Conservation (phyloP, 1,140 invertebrate species). For the Temnothorax nylanderi region DNA sequence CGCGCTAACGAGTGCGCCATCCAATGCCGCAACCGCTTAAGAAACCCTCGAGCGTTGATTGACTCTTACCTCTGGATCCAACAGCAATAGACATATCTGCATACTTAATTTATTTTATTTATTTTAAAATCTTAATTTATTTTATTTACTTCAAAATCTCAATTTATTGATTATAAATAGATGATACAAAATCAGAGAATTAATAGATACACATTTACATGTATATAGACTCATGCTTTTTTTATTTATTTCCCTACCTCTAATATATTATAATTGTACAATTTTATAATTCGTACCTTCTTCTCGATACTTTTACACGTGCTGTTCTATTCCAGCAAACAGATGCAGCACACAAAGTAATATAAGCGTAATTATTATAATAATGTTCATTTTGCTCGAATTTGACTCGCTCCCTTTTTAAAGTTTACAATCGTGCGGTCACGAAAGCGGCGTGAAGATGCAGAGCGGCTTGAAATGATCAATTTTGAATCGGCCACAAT, state of each 20-base stretch:
- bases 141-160: not conserved
- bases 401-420: not conserved
- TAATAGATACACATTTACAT: not conserved
- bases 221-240: not conserved
- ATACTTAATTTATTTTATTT: not conserved
- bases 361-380: conserved; percentile 15
- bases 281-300: not conserved
- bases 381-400: not conserved
- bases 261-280: conserved; percentile 45
- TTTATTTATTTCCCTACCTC: not conserved
- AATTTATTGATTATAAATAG: not conserved
- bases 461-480: not conserved
- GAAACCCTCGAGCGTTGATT: too few species aligned
- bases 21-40: too few species aligned
- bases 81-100: too few species aligned
- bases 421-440: not conserved
- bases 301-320: conserved; percentile 4
- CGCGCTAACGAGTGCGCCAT: not conserved
- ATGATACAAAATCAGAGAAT: conserved; percentile 8
- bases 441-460: not conserved
- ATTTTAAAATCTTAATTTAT: not conserved
- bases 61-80: too few species aligned
- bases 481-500: not conserved
- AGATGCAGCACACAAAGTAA: conserved; percentile 31
- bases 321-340: not conserved